Base-by-base conservation (phyloP, 2,888 invertebrate genomes). In the Temnothorax ravouxi region DNA sequence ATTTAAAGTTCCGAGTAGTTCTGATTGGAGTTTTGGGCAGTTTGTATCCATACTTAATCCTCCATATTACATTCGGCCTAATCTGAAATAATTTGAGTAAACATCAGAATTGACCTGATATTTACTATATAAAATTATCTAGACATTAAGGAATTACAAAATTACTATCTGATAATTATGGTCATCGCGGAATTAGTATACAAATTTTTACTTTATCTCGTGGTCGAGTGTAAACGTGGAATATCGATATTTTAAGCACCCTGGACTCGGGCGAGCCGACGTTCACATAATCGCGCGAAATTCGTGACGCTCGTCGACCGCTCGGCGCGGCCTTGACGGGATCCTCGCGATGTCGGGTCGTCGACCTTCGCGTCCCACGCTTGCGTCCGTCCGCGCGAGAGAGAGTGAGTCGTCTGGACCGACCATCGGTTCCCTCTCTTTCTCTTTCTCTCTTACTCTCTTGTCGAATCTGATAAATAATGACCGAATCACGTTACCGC, bases 381-480 rank as follows among this genome's bases (percentile, higher is more conserved):
- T 72, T 41, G 61, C 62, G n/a, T 59, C 29, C 47, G 3, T 29
- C 29, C 29, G 29, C 29, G n/a, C 21, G 34, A 59, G n/a, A 44
- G 64, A 52, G 25, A 13, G 29, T 61, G 52, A 72, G 54, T 69
- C 67, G 84, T 80, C 84, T 62, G 79, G 69, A 66, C 86, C 85
- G 80, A 88, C 85, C 84, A 89, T 89, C 85, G 84, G 80, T 79
- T 34, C 56, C 13, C 34, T 71, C 34, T 18, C 59, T n/a, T 8
- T 61, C n/a, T 54, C 52, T 11, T 21, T 47, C 84, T 21, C 54
- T 85, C 41, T 44, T 29, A 18, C 41, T 66, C 52, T 66, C 15
- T 47, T 56, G 75, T 64, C 67, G 64, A 76, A 77, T 84, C 86
- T 79, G 84, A 89, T 86, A 88, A 88, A 85, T 77, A 88, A 54